Evolutionary conservation across 1,140 invertebrate genomes (phyloP).

Genomic region (Pseudachorutes palmiensis): DNA sequence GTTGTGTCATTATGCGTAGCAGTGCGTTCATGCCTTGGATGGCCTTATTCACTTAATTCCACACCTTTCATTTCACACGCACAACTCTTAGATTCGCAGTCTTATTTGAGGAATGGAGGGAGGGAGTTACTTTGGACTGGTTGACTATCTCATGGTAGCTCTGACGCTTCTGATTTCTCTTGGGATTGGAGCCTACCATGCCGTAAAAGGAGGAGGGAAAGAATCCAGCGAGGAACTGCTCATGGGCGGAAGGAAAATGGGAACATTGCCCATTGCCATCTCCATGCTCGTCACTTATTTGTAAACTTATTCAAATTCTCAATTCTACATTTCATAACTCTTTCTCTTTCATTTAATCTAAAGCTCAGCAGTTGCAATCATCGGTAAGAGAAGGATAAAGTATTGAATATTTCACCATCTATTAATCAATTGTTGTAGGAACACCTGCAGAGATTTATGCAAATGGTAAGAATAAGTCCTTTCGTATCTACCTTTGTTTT

Average conservation of each 20-base stretch:
- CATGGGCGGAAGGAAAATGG: constrained; percentile 29
- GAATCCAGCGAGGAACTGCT: constrained; percentile 28
- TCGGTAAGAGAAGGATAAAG: constrained; percentile 11
- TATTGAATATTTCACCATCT: background rate
- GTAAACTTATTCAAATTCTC: background rate
- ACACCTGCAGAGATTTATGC: constrained; percentile 2
- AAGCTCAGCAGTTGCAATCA: constrained; percentile 12
- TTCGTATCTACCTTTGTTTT: constrained; percentile 13
- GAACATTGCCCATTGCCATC: constrained; percentile 21
- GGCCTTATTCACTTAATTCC: background rate
- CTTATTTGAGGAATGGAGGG: background rate
- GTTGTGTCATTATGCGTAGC: background rate
- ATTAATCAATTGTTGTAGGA: background rate
- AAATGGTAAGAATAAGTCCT: constrained; percentile 18
- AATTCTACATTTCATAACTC: too few relatives aligned
- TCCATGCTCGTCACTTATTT: constrained; percentile 33
- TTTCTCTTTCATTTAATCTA: too few relatives aligned
- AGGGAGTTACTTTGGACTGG: constrained; percentile 16
- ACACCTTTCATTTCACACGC: background rate
- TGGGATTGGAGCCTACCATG: constrained; percentile 23
- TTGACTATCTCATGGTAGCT: constrained; percentile 22
- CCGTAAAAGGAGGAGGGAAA: background rate
- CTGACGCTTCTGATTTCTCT: constrained; percentile 26
- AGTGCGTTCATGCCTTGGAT: background rate
- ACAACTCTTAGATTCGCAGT: background rate